Base-by-base conservation (phyloP, 2,888 invertebrate species). In the Drosophila histrio region DNA sequence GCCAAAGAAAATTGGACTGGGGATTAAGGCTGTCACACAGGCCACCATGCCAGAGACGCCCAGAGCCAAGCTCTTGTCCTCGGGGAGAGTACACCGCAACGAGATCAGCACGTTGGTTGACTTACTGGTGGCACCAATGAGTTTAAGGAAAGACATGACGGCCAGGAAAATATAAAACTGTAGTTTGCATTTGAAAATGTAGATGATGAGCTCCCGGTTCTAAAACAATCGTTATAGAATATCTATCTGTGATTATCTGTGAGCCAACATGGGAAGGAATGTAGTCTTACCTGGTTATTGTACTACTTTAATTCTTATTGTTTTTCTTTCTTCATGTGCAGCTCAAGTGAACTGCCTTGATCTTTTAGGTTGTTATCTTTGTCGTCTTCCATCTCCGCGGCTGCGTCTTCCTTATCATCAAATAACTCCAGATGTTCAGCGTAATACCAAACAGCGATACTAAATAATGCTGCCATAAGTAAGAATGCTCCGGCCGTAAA, bases 1-100 rank as follows among this genome's bases (percentile, higher is more conserved):
- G 39, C 96, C 96, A 80, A 95, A 95, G 32, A 95, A 91, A 64
- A 96, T 94, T 0, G 96, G 96, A 43, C 95, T 94, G 0, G 96
- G 96, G 69, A 95, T 94, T 81, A 95, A 94, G 7, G 94, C 94
- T 68, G 94, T 93, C n/a, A 95, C 90, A 69, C 94, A 94, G 91
- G 94, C 93, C 52, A 94, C 92, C 82, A 94, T 94, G 53, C 94
- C 91, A 17, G 94, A 93, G 65, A 95, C 92, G 1, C 95, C 95
- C 92, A 95, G 93, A 0, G 95, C 94, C 1, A 94, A 93, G 0
- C 94, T 93, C 89, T 95, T 95, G 88, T 95, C 95, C 81, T 94
- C 93, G 67, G 94, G 94, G 22, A 94, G 94, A 7, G 95, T 94
- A 82, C 95, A 95, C 85, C 93, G 91, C 38, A 94, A 92, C 11